Percentiles rank a stretch among this genome's conserved stretches.
Evolutionary conservation across 30 jellyfish, hydroid and myxozoan species (phyloP).

Genomic region (Chrysaora quinquecirrha): DNA sequence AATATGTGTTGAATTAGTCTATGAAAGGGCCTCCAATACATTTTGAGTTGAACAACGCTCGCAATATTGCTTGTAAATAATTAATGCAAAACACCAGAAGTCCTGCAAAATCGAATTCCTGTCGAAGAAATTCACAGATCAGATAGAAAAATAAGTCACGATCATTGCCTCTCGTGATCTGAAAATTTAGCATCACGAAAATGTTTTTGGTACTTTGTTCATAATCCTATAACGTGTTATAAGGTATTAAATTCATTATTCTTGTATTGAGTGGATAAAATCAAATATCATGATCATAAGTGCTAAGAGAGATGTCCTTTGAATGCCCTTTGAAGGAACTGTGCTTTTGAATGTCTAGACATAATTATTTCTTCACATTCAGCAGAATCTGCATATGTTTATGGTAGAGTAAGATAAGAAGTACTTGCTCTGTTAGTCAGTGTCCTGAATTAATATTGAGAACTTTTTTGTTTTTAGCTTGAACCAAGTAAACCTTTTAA

Average conservation of each 20-base stretch:
- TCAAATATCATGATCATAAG: too few relatives aligned
- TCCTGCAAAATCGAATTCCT: constrained; percentile 10
- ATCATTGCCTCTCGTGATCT: not conserved
- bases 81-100: not conserved
- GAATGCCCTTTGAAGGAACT: not conserved
- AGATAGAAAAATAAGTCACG: not conserved
- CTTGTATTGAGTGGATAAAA: too few relatives aligned
- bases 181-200: not conserved
- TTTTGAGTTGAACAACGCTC: too few relatives aligned
- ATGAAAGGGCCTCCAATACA: too few relatives aligned
- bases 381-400: too few relatives aligned
- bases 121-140: not conserved
- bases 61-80: not conserved
- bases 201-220: not conserved
- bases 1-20: not conserved
- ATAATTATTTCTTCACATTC: not conserved
- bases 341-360: constrained; percentile 4
- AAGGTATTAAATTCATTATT: not conserved
- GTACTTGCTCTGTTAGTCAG: not conserved
- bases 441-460: not conserved
- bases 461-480: constrained; percentile 2
- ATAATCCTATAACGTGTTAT: not conserved
- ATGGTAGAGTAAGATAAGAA: not conserved
- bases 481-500: constrained; percentile 35
- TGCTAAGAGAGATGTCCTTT: too few relatives aligned